Evolutionary conservation across 2,888 invertebrate genomes (phyloP), one percentile per base, ranked within the genome.

Genomic region (Cenopis cana): DNA sequence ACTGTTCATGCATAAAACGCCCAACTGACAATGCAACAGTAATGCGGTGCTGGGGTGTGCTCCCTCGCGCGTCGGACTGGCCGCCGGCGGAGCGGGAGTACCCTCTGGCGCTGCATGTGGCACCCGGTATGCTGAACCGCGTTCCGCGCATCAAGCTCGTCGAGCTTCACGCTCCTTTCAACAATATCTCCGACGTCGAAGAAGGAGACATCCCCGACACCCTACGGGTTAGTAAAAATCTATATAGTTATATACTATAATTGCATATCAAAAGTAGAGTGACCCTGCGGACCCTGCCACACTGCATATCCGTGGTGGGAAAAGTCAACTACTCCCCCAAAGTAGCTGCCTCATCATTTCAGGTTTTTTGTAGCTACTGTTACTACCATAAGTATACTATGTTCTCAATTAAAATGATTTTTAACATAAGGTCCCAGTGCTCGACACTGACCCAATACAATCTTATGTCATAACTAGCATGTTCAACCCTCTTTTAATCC

Each of bases 21-120:
- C 24, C 73, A 17, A 70, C 80, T 59, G 73, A 68, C 33, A 71
- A 57, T 54, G 74, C 74, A 20, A 62, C 73, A n/a, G 61, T 78
- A 68, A 78, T 79, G 36, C 60, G 59, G 18, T 75, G 81, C 65
- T 18, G 24, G 33, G 73, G 73, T 33, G 20, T 56, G 46, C 56
- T 52, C 73, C 74, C 24, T 38, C 67, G 18, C 50, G 29, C 12
- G 76, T 73, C 14, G 52, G 14, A 69, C 67, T 78, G 66, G 65
- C 52, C 10, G 75, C 46, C 18, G 80, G 79, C 68, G 20, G 9
- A 20, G 4, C 38, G 14, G 4, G 12, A 20, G 14, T 59, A 24
- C 17, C 56, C 62, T 18, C 12, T 69, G 49, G 69, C 49, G 14
- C 38, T 69, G 49, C 56, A 38, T 18, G 69, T 56, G 8, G 38